Evolutionary conservation across 2,797 vertebrate genomes (phyloP), one percentile per base, ranked within the genome.

Genomic region (Gymnodraco acuticeps): DNA sequence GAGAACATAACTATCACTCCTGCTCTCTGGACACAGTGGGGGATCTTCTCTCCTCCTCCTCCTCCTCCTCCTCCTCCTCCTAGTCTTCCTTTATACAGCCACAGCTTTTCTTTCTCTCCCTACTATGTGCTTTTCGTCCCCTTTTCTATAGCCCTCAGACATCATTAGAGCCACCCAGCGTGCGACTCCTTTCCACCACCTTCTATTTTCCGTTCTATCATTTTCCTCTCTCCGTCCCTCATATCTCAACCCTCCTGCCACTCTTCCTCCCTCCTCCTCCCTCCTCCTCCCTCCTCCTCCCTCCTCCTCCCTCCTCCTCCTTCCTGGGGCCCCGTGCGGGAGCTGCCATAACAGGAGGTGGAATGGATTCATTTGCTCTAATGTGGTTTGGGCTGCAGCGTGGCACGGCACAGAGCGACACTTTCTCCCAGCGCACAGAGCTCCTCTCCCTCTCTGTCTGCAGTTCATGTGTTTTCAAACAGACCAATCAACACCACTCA

Each of bases 331-430:
- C 92, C 89, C 50, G 82, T 87, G 92, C 83, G 90, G 82, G 90
- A 89, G 91, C 91, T 92, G 91, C 94, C 94, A 91, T 95, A 95
- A 94, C 94, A 94, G 95, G 94, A 94, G 92, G 91, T 95, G 93
- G 92, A 96, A 95, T 94, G 75, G 94, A 94, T 94, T 94, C 93
- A 92, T 92, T 93, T 95, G 92, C 94, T 95, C 94, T 94, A 95
- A 93, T 95, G 94, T 92, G 94, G 94, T 94, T 94, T 90, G 95
- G 95, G 94, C 94, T 95, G 93, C 91, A 89, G 94, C 89, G 70
- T 82, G 88, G 91, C 93, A 93, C 86, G 89, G 89, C 88, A 70
- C 90, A 91, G 91, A 91, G 94, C 88, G 90, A 92, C 93, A 93
- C 93, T 91, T 88, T 94, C 87, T 89, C 94, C 59, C 82, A 70